Evolutionary conservation across 2,797 vertebrate genomes (phyloP), one percentile per base, ranked within the genome.

Genomic region (Tokudaia muenninki): DNA sequence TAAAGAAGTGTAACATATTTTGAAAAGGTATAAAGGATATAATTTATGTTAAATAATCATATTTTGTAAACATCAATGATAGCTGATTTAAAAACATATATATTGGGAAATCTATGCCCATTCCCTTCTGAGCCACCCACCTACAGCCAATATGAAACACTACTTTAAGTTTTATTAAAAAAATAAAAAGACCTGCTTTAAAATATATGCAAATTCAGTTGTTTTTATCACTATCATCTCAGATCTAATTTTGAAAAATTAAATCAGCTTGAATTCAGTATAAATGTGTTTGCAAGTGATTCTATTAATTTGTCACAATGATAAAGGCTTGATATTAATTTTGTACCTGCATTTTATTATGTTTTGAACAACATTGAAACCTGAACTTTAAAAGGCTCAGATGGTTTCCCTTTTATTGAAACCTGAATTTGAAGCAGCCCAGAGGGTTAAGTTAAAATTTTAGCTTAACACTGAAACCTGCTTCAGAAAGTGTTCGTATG

Each of bases 381-480:
- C 37, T 80, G 44, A 92, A n/a, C 78, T 94, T 92, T 24, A 77
- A 90, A 90, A 95, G 6, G 31, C 95, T 84, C 90, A 94, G 87
- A 89, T 90, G 81, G 90, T 92, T 96, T 92, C 21, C 55, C 31
- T 94, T 94, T 97, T 91, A 95, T 47, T 96, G 91, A 97, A 97
- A 94, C 21, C 50, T 91, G 84, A 90, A 50, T 96, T 91, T 97
- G 50, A 92, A 97, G 44, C 22, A 90, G 22, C 50, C 72, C 29
- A 93, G 50, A 67, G 82, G 78, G 95, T 94, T 96, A 82, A 95
- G 91, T 87, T n/a, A 95, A 89, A 65, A 52, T 90, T 95, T 90
- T 74, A 47, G 22, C 44, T 82, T 77, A 90, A 14, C n/a, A 21
- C 7, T 87, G 93, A 94, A 95, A 70, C 16, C 31, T 41, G 14